Conservation (phyloP, 1,140 invertebrate genomes). For the Parasteatoda tepidariorum region DNA sequence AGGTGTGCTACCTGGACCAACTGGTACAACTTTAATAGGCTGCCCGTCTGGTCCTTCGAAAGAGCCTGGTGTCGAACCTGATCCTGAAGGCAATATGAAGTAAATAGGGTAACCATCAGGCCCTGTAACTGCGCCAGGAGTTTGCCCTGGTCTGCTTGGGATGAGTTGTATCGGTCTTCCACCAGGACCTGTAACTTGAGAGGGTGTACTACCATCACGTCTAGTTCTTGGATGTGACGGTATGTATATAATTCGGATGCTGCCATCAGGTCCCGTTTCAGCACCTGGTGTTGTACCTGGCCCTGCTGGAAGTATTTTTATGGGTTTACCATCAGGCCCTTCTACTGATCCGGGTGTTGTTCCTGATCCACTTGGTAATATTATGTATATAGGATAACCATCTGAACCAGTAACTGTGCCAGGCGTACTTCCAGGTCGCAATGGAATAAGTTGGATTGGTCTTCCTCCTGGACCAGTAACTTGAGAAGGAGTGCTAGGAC, state of each 20-base stretch:
- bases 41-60: neutral
- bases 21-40: neutral
- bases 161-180: neutral
- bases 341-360: neutral
- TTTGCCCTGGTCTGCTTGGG: neutral
- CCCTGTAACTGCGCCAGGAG: conserved; percentile 1
- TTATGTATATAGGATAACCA: neutral
- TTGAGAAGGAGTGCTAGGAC: too few species aligned
- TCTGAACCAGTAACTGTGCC: conserved; percentile 5
- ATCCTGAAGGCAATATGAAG: neutral
- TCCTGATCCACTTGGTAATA: neutral
- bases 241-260: neutral
- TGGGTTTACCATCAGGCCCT: neutral
- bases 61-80: neutral
- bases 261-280: conserved; percentile 1
- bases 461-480: too few species aligned
- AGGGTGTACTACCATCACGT: too few species aligned
- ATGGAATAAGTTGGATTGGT: conserved; percentile 4
- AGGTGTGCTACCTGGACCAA: neutral
- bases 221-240: too few species aligned
- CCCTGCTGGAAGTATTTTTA: neutral
- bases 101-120: neutral
- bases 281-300: conserved; percentile 5
- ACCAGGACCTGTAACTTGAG: too few species aligned
- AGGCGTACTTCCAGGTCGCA: conserved; percentile 7